These are phyloP conservation scores for Calosoma granatense DNA, from an alignment of 1,140 invertebrate genomes.

Conservation along the genomic window DNA sequence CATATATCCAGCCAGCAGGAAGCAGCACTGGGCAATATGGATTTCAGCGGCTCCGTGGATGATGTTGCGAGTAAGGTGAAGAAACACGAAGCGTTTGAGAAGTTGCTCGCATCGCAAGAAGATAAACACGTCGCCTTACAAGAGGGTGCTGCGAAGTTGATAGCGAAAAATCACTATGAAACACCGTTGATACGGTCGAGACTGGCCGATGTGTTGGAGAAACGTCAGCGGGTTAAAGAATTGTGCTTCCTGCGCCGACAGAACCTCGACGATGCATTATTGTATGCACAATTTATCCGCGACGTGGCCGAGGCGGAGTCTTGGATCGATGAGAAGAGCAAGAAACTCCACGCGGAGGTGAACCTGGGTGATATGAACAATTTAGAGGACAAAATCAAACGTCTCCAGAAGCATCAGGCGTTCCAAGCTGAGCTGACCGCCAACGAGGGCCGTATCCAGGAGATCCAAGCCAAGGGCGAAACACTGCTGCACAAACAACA, in stretches of 20 bases:
- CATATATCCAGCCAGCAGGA: constrained; percentile 82
- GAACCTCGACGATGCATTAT: constrained; percentile 64
- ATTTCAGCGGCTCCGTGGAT: constrained; percentile 59
- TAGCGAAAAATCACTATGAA: constrained; percentile 91
- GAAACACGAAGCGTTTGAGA: constrained; percentile 86
- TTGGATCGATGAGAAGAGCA: constrained; percentile 92
- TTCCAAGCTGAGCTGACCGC: constrained; percentile 91
- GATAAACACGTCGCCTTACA: constrained; percentile 71
- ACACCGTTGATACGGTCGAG: constrained; percentile 68
- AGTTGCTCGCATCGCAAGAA: constrained; percentile 71
- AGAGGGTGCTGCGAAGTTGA: constrained; percentile 79
- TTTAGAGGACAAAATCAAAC: constrained; percentile 85
- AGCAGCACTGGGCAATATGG: constrained; percentile 46
- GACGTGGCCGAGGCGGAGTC: constrained; percentile 80
- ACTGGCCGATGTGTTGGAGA: constrained; percentile 57
- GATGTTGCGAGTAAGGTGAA: constrained; percentile 78
- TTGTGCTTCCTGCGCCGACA: constrained; percentile 50
- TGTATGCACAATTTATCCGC: constrained; percentile 82
- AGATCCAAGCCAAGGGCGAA: constrained; percentile 64
- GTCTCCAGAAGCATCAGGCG: constrained; percentile 95
- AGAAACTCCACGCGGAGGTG: constrained; percentile 69
- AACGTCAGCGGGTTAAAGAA: constrained; percentile 58
- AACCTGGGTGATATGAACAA: constrained; percentile 59
- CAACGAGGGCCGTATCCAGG: constrained; percentile 75
- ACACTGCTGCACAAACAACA: constrained; percentile 55